These are phyloP conservation scores for Ibidorhyncha struthersii DNA, from an alignment of 2,113 vertebrate genomes.

Conservation along the genomic window DNA sequence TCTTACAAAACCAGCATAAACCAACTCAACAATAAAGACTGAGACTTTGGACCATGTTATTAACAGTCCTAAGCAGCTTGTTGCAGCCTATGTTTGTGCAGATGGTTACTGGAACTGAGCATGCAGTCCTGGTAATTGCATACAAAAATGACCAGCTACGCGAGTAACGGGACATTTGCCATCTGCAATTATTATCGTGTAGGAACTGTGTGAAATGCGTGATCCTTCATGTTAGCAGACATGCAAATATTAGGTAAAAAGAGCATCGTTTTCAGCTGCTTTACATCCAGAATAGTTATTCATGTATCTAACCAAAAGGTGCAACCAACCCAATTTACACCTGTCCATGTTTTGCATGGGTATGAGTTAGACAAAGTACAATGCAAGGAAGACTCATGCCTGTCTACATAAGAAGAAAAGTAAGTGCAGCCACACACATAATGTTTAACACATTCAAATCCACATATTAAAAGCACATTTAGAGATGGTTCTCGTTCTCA, in stretches of 20 bases:
- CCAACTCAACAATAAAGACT: background rate
- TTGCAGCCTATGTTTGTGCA: constrained; percentile 7
- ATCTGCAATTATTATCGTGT: background rate
- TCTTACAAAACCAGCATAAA: background rate
- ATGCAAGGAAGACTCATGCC: background rate
- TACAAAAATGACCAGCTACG: background rate
- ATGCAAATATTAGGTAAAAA: background rate
- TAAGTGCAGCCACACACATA: background rate
- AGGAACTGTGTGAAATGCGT: background rate
- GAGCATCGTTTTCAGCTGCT: background rate
- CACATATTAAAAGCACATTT: background rate
- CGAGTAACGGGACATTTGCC: background rate
- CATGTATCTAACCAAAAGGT: background rate
- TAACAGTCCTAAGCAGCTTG: background rate
- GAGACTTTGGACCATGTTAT: background rate
- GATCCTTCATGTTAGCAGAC: background rate
- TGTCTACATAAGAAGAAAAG: background rate
- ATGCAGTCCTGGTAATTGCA: constrained; percentile 2
- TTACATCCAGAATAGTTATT: background rate
- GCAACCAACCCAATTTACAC: background rate
- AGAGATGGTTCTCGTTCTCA: background rate
- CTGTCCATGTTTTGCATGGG: background rate
- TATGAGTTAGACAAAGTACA: background rate
- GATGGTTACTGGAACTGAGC: background rate
- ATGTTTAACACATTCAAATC: background rate